Evolutionary conservation across 1,140 invertebrate species (phyloP), one percentile per base, ranked within the genome.

Genomic region (Trichonephila clavata): DNA sequence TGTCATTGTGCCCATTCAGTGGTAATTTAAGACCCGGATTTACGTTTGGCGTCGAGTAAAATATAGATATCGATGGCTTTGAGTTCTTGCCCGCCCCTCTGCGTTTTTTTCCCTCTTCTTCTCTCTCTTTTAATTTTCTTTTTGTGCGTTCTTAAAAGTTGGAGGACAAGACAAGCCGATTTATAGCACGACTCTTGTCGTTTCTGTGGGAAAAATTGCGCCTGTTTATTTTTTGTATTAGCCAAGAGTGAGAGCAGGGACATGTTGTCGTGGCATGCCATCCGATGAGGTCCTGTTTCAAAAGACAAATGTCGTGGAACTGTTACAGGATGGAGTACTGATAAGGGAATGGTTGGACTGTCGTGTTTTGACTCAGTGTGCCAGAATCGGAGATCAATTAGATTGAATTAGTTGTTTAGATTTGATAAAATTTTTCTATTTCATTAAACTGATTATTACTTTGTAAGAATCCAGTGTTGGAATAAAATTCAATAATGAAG

Each of bases 21-120:
- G 65, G 92, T 93, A 93, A 93, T 93, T 93, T 93, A 93, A 93
- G 83, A 93, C 92, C 92, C 92, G 92, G 92, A 93, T 88, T 93
- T 93, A 93, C 84, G 92, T 93, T 93, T 93, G 92, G 68, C 92
- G 92, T 81, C 50, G 57, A 80, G 71, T 93, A 87, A 93, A 93
- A 93, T 93, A 93, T 93, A 93, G 92, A 93, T 93, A 93, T 93
- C 86, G 92, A 81, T 59, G 90, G 27, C 90, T 91, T 92, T 80
- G 43, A 50, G 86, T 63, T 83, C 65, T 68, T 50, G 65, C 32
- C 60, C 18, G 39, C 65, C 65, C 65, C 65, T 24, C 90, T 60
- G 16, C 5, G 50, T 43, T 39, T 87, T 27, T 87, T n/a, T 80
- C 43, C 1, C n/a, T 20, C 59, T 86, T 68, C 21, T 68, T 59